Conservation (phyloP, 2,888 invertebrate species). For the Erebia ligea region DNA sequence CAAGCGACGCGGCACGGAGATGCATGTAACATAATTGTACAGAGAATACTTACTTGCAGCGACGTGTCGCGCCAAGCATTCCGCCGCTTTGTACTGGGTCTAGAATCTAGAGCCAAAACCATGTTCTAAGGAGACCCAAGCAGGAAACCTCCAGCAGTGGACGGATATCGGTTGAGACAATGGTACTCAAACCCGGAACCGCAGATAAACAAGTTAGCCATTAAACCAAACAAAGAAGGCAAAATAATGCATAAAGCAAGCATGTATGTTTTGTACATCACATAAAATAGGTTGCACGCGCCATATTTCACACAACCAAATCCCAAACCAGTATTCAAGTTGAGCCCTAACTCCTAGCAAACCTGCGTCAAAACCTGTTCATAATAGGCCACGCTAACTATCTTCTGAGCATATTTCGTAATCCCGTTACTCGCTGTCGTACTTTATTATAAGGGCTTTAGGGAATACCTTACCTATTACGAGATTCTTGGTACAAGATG, state of each 20-base stretch:
- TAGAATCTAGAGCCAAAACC: too few species aligned
- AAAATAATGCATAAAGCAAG: background rate
- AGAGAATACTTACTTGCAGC: too few species aligned
- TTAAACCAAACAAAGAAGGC: background rate
- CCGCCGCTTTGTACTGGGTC: too few species aligned
- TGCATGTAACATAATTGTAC: too few species aligned
- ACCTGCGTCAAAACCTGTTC: conserved; percentile 36
- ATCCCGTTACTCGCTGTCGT: conserved; percentile 36
- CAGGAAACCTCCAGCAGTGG: too few species aligned
- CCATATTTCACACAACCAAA: conserved; percentile 33
- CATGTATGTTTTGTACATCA: too few species aligned
- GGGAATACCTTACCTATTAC: conserved; percentile 29
- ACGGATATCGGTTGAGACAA: too few species aligned
- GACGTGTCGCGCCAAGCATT: too few species aligned
- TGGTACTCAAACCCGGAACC: too few species aligned
- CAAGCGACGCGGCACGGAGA: too few species aligned
- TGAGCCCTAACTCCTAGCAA: conserved; percentile 24
- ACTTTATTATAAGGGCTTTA: conserved; percentile 34
- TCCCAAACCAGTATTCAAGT: conserved; percentile 26
- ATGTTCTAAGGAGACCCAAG: too few species aligned
- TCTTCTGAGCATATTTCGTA: conserved; percentile 38
- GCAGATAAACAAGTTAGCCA: too few species aligned
- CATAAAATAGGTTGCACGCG: background rate
- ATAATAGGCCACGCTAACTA: conserved; percentile 36
- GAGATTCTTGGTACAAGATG: conserved; percentile 5